Evolutionary conservation across 2,113 vertebrate genomes (phyloP).

Genomic region (Oenanthe oenanthe): DNA sequence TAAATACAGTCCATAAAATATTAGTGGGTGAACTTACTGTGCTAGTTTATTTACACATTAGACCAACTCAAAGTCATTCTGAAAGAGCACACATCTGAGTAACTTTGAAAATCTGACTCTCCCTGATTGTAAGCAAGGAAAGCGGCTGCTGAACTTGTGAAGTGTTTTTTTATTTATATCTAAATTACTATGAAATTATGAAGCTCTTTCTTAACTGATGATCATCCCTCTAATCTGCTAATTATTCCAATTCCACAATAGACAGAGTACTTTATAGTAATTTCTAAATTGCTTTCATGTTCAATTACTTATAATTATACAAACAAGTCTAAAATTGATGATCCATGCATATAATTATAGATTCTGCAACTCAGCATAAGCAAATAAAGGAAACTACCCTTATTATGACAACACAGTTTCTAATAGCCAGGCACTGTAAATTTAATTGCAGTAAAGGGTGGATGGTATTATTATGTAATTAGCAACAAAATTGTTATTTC

Average conservation of each 20-base stretch:
- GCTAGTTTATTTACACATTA: neutral
- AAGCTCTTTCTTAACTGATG: slow-evolving; percentile 32
- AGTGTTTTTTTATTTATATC: neutral
- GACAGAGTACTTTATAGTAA: slow-evolving; percentile 30
- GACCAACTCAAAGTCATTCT: neutral
- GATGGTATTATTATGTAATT: slow-evolving; percentile 35
- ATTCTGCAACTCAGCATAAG: slow-evolving; percentile 53
- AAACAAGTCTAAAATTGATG: slow-evolving; percentile 69
- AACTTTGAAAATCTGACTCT: neutral
- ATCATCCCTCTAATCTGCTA: slow-evolving; percentile 48
- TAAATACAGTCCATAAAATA: neutral
- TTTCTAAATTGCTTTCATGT: slow-evolving; percentile 56
- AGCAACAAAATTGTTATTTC: slow-evolving; percentile 46
- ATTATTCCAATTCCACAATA: slow-evolving; percentile 44
- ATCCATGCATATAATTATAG: slow-evolving; percentile 53
- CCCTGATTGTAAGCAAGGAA: neutral
- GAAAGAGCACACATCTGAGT: neutral
- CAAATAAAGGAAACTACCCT: slow-evolving; percentile 55
- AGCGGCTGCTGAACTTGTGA: neutral
- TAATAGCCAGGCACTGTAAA: slow-evolving; percentile 51
- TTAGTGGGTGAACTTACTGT: neutral
- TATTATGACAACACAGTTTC: slow-evolving; percentile 54
- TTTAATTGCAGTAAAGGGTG: slow-evolving; percentile 60
- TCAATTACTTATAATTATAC: slow-evolving; percentile 73
- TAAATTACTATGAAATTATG: neutral